Base-by-base conservation (phyloP, 2,113 vertebrate species). In the Craseonycteris thonglongyai region DNA sequence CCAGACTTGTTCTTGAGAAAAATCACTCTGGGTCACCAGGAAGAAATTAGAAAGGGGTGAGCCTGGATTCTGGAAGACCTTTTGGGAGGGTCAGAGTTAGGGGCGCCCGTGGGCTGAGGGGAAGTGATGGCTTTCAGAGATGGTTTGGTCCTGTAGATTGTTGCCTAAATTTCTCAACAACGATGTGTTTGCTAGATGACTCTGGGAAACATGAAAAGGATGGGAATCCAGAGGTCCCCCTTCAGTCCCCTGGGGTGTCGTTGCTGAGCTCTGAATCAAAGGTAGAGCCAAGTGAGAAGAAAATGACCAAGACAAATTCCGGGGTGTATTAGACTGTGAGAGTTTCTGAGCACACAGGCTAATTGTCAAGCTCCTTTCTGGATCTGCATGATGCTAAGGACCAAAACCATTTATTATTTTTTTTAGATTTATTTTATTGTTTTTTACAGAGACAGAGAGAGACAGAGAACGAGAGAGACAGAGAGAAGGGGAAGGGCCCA, bases 251-350 rank as follows among this genome's bases (percentile, higher is more conserved):
- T 35, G 22, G 18, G 45, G 88, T 86, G 58, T 59, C 35, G 59
- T 93, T 93, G 86, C 88, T 97, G 89, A 95, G 89, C 42, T 90
- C 79, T 72, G 91, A 92, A 54, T 89, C 82, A 96, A 69, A 80
- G 82, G 82, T 28, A 74, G 78, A 94, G 86, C 61, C n/a, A 68
- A 51, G n/a, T 16, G 40, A 90, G 86, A 94, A 92, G 90, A 47
- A 93, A 90, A 90, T 93, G 83, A 76, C 74, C 49, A 68, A 79
- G 88, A 89, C 75, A 91, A 91, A 96, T 91, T 93, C 85, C 82
- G 71, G 82, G 58, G 56, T 59, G 45, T 30, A 22, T 91, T 74
- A 90, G 63, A 71, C 78, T 51, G 56, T 76, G 93, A 63, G 59
- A 65, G 16, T 85, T 61, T 65, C 88, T 58, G 40, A 15, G 4